A percentile compares a stretch with the other conserved stretches of the same genome.
Conservation (phyloP, 92 coral and sea anemone genomes). For the Anthopleura xanthogrammica region DNA sequence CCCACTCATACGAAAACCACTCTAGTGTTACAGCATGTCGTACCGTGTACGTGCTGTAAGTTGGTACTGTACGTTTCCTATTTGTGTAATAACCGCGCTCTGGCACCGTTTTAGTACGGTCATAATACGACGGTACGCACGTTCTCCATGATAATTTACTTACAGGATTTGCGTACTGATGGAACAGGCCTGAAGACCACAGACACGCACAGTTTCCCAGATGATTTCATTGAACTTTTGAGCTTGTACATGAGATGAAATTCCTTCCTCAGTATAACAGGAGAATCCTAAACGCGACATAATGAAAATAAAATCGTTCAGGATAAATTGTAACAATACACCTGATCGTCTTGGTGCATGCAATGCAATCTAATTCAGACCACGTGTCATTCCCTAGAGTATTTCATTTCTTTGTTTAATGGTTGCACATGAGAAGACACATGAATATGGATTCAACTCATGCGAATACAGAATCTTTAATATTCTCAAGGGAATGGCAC, state of each 20-base stretch:
- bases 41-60: too few species aligned
- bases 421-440: not conserved
- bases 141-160: not conserved
- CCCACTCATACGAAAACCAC: too few species aligned
- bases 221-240: constrained; percentile 63
- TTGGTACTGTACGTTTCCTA: too few species aligned
- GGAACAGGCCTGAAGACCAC: constrained; percentile 70
- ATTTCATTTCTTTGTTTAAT: too few species aligned
- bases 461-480: too few species aligned
- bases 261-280: constrained; percentile 60
- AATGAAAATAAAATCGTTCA: not conserved
- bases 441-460: not conserved
- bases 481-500: too few species aligned
- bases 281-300: constrained; percentile 39
- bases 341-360: too few species aligned
- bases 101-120: too few species aligned
- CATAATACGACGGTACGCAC: not conserved
- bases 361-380: too few species aligned
- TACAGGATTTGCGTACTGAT: constrained; percentile 76
- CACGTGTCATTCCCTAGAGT: too few species aligned
- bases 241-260: constrained; percentile 65
- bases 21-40: too few species aligned
- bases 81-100: too few species aligned
- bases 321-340: not conserved
- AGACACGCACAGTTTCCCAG: constrained; percentile 76